A percentile compares a stretch with the other conserved stretches of the same genome.
These are phyloP conservation scores for Eurosta solidaginis DNA, from an alignment of 1,140 invertebrate genomes.

Conservation along the genomic window DNA sequence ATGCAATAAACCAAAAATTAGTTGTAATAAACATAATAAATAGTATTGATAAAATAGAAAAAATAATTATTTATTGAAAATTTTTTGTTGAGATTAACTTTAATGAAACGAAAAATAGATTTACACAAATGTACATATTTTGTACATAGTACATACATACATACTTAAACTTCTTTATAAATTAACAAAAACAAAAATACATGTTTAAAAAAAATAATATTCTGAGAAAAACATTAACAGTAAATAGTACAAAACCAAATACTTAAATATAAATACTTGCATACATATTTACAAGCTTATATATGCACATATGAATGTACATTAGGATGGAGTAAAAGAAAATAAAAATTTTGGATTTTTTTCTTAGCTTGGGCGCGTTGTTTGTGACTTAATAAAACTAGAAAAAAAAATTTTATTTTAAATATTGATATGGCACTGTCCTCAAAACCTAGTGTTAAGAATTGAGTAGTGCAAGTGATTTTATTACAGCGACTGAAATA, in stretches of 20 bases:
- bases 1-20: background rate
- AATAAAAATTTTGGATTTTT: background rate
- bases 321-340: background rate
- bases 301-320: background rate
- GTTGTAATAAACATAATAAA: background rate
- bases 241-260: background rate
- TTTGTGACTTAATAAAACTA: background rate
- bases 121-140: background rate
- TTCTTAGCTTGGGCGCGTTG: background rate
- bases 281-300: conserved; percentile 11
- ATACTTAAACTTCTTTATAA: background rate
- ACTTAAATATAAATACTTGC: background rate
- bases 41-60: background rate
- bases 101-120: conserved; percentile 48
- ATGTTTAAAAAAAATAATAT: background rate
- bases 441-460: background rate
- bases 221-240: background rate
- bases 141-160: background rate
- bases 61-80: conserved; percentile 39
- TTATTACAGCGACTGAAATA: too few relatives aligned
- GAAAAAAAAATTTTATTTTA: background rate
- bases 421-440: background rate
- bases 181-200: background rate
- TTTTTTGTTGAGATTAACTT: background rate
- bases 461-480: too few relatives aligned